Evolutionary conservation across 2,797 vertebrate species (phyloP).

Genomic region (Schizothorax lantsangensis): DNA sequence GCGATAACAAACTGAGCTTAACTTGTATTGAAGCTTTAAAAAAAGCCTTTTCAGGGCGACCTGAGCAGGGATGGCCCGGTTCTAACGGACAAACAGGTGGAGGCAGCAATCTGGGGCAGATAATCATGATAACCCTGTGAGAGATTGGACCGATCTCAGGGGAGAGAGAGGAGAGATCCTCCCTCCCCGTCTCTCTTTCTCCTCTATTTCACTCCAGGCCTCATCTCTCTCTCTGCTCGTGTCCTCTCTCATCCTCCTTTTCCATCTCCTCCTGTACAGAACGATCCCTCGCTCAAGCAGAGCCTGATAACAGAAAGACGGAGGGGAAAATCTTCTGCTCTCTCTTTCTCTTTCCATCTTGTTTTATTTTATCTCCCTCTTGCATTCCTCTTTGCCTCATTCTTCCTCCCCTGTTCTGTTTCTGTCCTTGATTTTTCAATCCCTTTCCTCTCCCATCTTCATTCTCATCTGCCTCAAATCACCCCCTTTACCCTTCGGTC

Average conservation of each 20-base stretch:
- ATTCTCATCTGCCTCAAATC: not conserved
- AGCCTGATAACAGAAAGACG: slow-evolving; percentile 4
- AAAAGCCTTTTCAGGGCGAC: slow-evolving; percentile 12
- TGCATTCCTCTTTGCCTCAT: not conserved
- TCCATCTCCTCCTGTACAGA: slow-evolving; percentile 22
- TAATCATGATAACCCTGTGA: slow-evolving; percentile 35
- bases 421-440: slow-evolving; percentile 28
- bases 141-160: slow-evolving; percentile 28
- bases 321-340: slow-evolving; percentile 6
- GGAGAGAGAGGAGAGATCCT: slow-evolving; percentile 23
- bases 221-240: slow-evolving; percentile 32
- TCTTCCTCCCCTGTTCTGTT: slow-evolving; percentile 14
- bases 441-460: not conserved
- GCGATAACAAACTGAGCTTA: not conserved
- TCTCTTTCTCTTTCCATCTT: slow-evolving; percentile 7
- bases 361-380: slow-evolving; percentile 11
- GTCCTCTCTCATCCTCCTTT: slow-evolving; percentile 28
- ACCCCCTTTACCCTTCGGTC: not conserved
- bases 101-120: slow-evolving; percentile 35
- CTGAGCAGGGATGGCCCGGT: not conserved
- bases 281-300: not conserved
- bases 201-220: slow-evolving; percentile 4
- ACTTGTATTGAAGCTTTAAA: not conserved
- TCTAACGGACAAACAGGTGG: slow-evolving; percentile 13
- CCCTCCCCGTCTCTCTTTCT: not conserved